phyloP scores from a whole-genome alignment of 2,113 vertebrate genomes.

The Anseranas semipalmata region DNA sequence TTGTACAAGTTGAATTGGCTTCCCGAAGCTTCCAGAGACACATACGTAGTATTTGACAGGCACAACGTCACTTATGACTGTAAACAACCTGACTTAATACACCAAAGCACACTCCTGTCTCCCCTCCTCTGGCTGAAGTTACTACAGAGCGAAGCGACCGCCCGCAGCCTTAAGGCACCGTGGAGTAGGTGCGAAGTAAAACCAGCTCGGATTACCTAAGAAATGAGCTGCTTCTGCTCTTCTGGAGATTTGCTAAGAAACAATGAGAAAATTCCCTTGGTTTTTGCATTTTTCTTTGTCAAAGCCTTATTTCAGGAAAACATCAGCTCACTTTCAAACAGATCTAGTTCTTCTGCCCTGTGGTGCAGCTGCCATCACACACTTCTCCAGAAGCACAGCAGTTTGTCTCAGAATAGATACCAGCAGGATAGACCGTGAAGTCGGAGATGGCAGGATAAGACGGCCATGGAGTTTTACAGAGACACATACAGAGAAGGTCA shows the following conservation, averaged over 20 bases:
- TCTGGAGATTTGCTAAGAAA: not conserved
- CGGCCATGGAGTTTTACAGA: not conserved
- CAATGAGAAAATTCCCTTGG: not conserved
- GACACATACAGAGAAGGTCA: not conserved
- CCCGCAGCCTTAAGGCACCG: not conserved
- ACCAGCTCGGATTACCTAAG: not conserved
- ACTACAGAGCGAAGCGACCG: not conserved
- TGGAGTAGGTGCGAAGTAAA: not conserved
- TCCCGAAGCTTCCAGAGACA: slow-evolving; percentile 42
- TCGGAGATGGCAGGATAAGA: not conserved
- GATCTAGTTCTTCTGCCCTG: not conserved
- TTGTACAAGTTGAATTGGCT: not conserved
- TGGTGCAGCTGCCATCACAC: rapidly evolving
- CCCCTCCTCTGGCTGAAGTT: not conserved
- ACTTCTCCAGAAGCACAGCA: not conserved
- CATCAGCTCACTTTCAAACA: not conserved
- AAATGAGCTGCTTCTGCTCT: not conserved
- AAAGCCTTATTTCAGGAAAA: not conserved
- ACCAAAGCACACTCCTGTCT: not conserved
- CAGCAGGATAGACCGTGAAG: not conserved
- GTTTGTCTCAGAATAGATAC: not conserved
- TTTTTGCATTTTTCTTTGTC: not conserved
- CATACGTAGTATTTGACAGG: not conserved
- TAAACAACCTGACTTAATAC: slow-evolving; percentile 11
- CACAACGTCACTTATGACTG: not conserved